Evolutionary conservation across 2,113 vertebrate genomes (phyloP), one percentile per base, ranked within the genome.

Genomic region (Chloropsis hardwickii): DNA sequence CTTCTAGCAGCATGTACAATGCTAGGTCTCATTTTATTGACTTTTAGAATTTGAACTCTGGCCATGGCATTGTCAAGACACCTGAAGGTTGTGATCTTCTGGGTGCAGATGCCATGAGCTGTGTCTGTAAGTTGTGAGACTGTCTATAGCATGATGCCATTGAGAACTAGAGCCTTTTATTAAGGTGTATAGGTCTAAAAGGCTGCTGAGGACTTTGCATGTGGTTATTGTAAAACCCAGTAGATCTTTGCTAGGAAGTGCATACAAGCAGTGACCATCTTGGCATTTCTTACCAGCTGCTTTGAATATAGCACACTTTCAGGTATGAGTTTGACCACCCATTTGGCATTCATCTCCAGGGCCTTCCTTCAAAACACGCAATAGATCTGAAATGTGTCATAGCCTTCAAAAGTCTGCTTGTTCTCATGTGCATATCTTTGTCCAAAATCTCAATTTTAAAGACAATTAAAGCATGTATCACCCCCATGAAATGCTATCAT

Each of bases 251-350:
- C 24, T 64, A 16, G 2, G 54, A 89, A 93, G 85, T 58, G 42
- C 80, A 91, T 90, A 86, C 62, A 91, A 58, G 35, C 37, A 56
- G 51, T 78, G 51, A 84, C 39, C 54, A 45, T 56, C 9, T 47
- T 88, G 94, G 9, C 58, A 71, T 88, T 88, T 91, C 62, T 78
- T 94, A 89, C 90, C 60, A 89, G 64, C 40, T 76, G 21, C 65
- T 94, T 92, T 92, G 42, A 81, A 71, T 22, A 86, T 31, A 65
- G 14, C 11, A 19, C 37, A 47, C 4, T 90, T 58, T 56, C 28
- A 72, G 29, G 14, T 35, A 40, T 35, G 44, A 42, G 21, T 93
- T 70, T 89, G 39, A 64, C 25, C 65, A 62, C 6, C 3, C 39
- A 33, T 83, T 94, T 77, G 29, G 29, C 67, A 94, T 88, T 79